A percentile compares a stretch with the other conserved stretches of the same genome.
These are phyloP conservation scores for Tadarida brasiliensis DNA, from an alignment of 2,797 vertebrate species.

Conservation along the genomic window DNA sequence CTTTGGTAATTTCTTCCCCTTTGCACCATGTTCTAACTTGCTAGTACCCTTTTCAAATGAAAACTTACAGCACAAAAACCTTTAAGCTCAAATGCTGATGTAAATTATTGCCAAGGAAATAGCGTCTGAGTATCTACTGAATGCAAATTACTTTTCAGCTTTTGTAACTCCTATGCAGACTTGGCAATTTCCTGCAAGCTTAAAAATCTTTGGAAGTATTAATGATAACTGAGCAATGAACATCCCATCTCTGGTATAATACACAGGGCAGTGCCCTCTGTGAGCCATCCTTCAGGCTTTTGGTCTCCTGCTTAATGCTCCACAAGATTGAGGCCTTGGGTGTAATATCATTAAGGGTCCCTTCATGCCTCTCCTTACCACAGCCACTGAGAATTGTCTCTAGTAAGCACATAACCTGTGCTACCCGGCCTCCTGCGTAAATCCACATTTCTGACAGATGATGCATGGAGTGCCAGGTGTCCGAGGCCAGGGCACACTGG, in stretches of 20 bases:
- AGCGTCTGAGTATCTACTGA: background rate
- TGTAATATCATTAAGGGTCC: background rate
- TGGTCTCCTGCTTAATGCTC: background rate
- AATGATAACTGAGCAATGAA: background rate
- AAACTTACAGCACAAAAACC: background rate
- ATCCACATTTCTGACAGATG: background rate
- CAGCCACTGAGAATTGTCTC: background rate
- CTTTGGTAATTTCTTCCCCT: background rate
- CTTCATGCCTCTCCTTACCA: background rate
- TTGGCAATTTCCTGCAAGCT: background rate
- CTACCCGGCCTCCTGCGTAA: background rate
- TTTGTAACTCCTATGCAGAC: background rate
- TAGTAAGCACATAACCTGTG: background rate
- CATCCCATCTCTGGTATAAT: background rate
- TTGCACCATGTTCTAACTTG: background rate
- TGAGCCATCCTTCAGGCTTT: background rate
- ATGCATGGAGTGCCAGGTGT: accelerated
- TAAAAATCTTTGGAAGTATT: background rate
- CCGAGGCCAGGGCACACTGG: accelerated
- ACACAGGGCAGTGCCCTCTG: background rate
- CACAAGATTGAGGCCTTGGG: background rate
- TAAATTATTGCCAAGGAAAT: background rate
- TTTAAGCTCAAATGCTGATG: background rate
- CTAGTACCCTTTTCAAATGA: background rate
- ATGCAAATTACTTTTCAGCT: background rate